These are phyloP conservation scores for Podarcis siculus DNA, from an alignment of 2,797 vertebrate species.

Conservation along the genomic window DNA sequence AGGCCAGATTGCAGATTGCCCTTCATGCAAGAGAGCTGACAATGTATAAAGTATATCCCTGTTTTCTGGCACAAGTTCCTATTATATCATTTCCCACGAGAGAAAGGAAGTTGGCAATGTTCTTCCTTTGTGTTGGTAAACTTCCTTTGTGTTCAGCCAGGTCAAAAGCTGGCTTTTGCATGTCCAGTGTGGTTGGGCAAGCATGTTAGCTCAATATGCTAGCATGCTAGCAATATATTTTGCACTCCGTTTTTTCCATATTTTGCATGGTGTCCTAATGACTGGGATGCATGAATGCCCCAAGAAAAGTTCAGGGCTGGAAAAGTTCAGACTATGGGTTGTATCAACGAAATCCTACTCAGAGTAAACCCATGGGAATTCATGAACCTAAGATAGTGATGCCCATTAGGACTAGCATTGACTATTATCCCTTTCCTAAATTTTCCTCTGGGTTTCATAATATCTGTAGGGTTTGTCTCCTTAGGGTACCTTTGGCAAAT, in stretches of 20 bases:
- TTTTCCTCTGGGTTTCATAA: neutral
- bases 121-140: conserved; percentile 6
- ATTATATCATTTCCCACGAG: conserved; percentile 8
- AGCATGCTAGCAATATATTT: neutral
- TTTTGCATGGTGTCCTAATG: neutral
- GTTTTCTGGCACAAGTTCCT: conserved; percentile 7
- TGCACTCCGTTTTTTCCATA: neutral
- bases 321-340: neutral
- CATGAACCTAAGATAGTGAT: neutral
- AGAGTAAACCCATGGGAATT: neutral
- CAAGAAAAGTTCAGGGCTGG: neutral
- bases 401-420: no score
- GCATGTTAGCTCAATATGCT: neutral
- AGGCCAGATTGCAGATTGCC: neutral
- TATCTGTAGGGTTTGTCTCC: neutral
- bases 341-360: neutral
- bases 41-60: conserved; percentile 18
- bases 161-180: neutral
- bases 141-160: neutral
- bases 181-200: neutral
- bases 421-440: no score
- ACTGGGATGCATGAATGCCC: neutral
- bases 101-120: neutral
- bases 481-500: neutral
- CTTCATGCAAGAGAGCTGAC: conserved; percentile 32